Evolutionary conservation across 2,797 vertebrate species (phyloP).

Genomic region (Parotocinclus haroldoi): DNA sequence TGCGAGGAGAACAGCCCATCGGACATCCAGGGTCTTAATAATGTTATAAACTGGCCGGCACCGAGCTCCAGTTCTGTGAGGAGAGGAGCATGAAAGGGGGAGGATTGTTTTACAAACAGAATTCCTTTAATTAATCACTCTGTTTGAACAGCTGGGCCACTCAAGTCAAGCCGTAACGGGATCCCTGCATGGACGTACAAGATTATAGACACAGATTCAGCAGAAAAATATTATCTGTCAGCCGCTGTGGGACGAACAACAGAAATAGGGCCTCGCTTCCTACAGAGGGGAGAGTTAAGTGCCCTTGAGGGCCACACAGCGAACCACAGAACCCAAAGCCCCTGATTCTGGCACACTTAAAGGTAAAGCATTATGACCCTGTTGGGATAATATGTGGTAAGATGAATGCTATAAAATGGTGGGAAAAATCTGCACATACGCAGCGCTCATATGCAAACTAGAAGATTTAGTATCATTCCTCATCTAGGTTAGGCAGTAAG

Average conservation of each 20-base stretch:
- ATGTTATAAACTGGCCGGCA: constrained; percentile 46
- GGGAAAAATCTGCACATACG: no score
- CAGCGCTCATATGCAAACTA: no score
- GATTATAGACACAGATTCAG: constrained; percentile 71
- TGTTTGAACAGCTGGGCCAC: constrained; percentile 97
- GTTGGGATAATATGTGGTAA: no score
- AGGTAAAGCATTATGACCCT: constrained; percentile 9
- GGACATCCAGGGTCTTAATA: constrained; percentile 58
- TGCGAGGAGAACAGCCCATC: constrained; percentile 58
- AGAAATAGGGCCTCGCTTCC: constrained; percentile 69
- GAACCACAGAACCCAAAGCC: constrained; percentile 5
- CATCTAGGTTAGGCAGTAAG: background rate
- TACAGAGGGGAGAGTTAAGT: constrained; percentile 46
- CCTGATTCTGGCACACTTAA: constrained; percentile 16
- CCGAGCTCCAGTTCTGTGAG: constrained; percentile 46
- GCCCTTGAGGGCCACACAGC: constrained; percentile 20
- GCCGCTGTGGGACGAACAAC: constrained; percentile 58
- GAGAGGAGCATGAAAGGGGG: constrained; percentile 46
- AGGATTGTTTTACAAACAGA: constrained; percentile 92
- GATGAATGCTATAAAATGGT: no score
- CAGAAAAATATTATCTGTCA: constrained; percentile 78
- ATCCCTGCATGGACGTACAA: constrained; percentile 73
- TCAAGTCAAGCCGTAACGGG: constrained; percentile 75
- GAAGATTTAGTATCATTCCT: no score
- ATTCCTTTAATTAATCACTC: constrained; percentile 97